A percentile compares a stretch with the other conserved stretches of the same genome.
Evolutionary conservation across 2,888 invertebrate genomes (phyloP).

Genomic region (Tribolium freemani): DNA sequence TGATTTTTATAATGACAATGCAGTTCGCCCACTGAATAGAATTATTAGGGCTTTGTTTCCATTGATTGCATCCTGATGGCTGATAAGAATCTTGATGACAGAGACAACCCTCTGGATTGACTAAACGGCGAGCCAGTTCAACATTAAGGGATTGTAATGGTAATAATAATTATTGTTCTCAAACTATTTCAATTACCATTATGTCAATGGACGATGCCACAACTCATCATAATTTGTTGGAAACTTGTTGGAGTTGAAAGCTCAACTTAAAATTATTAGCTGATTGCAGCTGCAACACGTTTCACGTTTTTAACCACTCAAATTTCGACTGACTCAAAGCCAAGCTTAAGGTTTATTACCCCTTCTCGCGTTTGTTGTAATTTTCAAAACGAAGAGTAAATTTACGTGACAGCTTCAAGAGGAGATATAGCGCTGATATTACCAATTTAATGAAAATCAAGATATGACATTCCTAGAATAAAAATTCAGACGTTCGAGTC

Average conservation of each 20-base stretch:
- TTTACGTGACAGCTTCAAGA: background rate
- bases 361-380: constrained; percentile 2
- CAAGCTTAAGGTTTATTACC: constrained; percentile 17
- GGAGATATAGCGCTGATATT: background rate
- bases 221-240: constrained; percentile 10
- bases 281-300: no score
- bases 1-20: background rate
- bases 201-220: constrained; percentile 14
- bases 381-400: constrained; percentile 12
- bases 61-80: background rate
- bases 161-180: constrained; percentile 25
- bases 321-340: no score
- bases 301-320: no score
- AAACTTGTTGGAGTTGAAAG: background rate
- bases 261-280: background rate
- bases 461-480: background rate
- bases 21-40: background rate
- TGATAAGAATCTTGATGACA: constrained; percentile 22
- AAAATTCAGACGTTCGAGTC: background rate
- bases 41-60: background rate
- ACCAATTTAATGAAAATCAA: background rate
- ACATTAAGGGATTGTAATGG: constrained; percentile 13
- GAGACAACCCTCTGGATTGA: constrained; percentile 9
- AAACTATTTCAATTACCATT: constrained; percentile 19
- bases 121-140: constrained; percentile 8